These are phyloP conservation scores for Pectinophora gossypiella DNA, from an alignment of 1,140 invertebrate genomes.

Conservation along the genomic window DNA sequence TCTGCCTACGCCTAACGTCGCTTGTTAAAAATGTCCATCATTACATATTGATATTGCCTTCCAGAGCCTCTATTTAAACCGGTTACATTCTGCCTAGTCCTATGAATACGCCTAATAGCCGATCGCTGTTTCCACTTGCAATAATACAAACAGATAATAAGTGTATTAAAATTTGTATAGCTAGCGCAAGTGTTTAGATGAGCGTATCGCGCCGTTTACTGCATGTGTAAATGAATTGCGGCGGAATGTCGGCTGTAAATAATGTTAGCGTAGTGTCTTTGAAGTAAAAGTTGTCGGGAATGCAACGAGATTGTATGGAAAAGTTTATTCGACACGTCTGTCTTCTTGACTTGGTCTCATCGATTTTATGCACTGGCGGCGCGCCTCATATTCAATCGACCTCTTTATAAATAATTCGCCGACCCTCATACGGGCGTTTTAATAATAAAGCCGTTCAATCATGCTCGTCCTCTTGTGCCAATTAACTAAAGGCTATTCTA, in stretches of 20 bases:
- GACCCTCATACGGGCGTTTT: slow-evolving; percentile 60
- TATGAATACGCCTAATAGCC: slow-evolving; percentile 25
- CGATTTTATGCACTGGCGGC: slow-evolving; percentile 52
- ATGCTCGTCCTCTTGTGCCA: slow-evolving; percentile 45
- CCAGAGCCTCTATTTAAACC: slow-evolving; percentile 43
- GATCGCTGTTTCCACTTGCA: slow-evolving; percentile 38
- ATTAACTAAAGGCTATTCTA: slow-evolving; percentile 32
- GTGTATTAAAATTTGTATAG: slow-evolving; percentile 27
- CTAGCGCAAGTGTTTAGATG: neutral
- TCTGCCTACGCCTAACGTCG: neutral
- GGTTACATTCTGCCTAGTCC: slow-evolving; percentile 39
- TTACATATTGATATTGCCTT: slow-evolving; percentile 32
- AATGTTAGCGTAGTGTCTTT: neutral
- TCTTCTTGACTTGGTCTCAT: slow-evolving; percentile 36
- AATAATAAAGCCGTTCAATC: slow-evolving; percentile 64
- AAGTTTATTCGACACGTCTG: slow-evolving; percentile 22
- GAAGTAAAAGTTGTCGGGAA: slow-evolving; percentile 36
- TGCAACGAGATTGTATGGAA: slow-evolving; percentile 29
- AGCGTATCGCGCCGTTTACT: neutral
- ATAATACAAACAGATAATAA: slow-evolving; percentile 22
- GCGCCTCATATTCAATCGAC: slow-evolving; percentile 51
- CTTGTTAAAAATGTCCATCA: neutral
- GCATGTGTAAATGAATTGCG: neutral
- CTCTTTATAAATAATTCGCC: slow-evolving; percentile 60
- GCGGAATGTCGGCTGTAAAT: neutral